Percentiles rank a stretch among this genome's conserved stretches.
These are phyloP conservation scores for Rallus limicola DNA, from an alignment of 2,113 vertebrate genomes.

Conservation along the genomic window DNA sequence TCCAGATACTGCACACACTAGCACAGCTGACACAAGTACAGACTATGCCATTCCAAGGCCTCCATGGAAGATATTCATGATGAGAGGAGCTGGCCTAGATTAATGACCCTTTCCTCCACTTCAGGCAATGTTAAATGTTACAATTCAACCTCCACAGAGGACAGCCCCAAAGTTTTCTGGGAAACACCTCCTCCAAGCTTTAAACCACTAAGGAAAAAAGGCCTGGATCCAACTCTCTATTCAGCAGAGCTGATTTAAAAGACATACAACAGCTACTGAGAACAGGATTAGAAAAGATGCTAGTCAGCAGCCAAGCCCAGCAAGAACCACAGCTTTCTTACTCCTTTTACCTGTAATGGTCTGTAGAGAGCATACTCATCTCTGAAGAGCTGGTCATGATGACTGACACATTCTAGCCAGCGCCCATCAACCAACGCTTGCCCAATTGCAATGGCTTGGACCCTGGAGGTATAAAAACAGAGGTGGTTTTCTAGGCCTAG, in stretches of 20 bases:
- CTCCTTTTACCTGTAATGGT: constrained; percentile 87
- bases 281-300: not conserved
- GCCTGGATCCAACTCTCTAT: not conserved
- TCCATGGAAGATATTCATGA: not conserved
- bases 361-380: constrained; percentile 97
- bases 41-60: not conserved
- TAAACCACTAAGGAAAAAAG: not conserved
- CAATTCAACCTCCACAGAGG: not conserved
- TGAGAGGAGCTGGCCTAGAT: not conserved
- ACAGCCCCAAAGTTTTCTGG: not conserved
- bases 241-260: not conserved
- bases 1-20: not conserved
- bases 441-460: constrained; percentile 95
- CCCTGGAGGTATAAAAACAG: constrained; percentile 74
- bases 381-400: constrained; percentile 95
- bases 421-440: constrained; percentile 95
- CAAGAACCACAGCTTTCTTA: not conserved
- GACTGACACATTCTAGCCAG: constrained; percentile 96
- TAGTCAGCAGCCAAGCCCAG: not conserved
- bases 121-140: not conserved
- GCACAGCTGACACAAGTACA: not conserved
- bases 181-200: not conserved
- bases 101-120: not conserved
- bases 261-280: not conserved
- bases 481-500: not conserved